Percentiles rank a stretch among this genome's conserved stretches.
Evolutionary conservation across 2,113 vertebrate species (phyloP).

Genomic region (Lagopus muta): DNA sequence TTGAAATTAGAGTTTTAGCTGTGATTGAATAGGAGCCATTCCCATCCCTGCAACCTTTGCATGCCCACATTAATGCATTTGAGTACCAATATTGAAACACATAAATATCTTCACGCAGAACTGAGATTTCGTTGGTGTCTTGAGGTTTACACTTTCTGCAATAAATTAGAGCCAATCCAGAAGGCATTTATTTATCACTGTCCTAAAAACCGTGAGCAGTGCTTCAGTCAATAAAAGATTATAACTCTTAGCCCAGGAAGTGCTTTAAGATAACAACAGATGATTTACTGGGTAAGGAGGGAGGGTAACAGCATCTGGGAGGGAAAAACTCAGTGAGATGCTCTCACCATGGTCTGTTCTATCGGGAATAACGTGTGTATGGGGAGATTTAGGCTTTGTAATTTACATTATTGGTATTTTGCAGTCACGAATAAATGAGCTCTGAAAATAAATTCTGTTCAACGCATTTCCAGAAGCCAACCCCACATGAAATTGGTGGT

Average conservation of each 20-base stretch:
- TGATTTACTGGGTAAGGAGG: not conserved
- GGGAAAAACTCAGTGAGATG: accelerated
- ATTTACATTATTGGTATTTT: conserved; percentile 42
- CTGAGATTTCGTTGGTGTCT: not conserved
- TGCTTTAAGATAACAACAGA: not conserved
- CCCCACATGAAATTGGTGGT: conserved; percentile 34
- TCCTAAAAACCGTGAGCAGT: not conserved
- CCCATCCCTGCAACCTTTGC: not conserved
- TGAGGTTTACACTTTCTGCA: not conserved
- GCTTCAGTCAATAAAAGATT: not conserved
- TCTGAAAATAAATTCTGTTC: conserved; percentile 47
- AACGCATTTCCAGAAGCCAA: conserved; percentile 38
- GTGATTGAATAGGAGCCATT: not conserved
- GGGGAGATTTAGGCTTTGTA: conserved; percentile 20
- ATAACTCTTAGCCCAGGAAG: not conserved
- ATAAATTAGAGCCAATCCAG: not conserved
- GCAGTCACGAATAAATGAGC: conserved; percentile 47
- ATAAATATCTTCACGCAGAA: not conserved
- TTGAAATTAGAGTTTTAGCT: not conserved
- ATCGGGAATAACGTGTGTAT: not conserved
- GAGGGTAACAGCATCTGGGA: not conserved
- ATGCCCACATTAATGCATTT: not conserved
- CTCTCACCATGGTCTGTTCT: not conserved
- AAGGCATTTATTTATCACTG: not conserved
- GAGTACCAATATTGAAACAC: not conserved